Evolutionary conservation across 2,113 vertebrate genomes (phyloP), one percentile per base, ranked within the genome.

Genomic region (Arvicanthis niloticus): DNA sequence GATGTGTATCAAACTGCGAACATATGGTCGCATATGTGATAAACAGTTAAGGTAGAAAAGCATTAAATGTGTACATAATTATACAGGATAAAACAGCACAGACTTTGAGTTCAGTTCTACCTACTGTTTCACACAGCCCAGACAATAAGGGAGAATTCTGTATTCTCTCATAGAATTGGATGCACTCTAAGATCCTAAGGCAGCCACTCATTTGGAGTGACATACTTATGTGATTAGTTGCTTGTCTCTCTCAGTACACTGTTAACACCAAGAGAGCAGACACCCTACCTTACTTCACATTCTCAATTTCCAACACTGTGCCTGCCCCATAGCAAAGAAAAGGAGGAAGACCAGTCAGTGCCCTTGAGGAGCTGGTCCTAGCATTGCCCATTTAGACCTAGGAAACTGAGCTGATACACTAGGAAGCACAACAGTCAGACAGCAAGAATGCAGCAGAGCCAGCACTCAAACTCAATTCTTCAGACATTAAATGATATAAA

Each of bases 401-500:
- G 48, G 75, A 96, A 70, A 70, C 53, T 11, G 21, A 92, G n/a
- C 40, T n/a, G 42, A 26, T 21, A 53, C 11, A 6, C 16, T 26
- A 16, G 34, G 42, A 93, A 16, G 1, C 4, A 12, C 91, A 86
- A 1, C 4, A 37, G 45, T 81, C 48, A 62, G 40, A 77, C 24
- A 77, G 42, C 45, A 82, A 37, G 7, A 60, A 17, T 42, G 21
- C 4, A 77, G 67, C 53, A 58, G 65, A 89, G n/a, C 42, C 77
- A 91, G 53, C 40, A 82, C 34, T 85, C 88, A 94, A 93, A 48
- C 58, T 24, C 29, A 58, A 60, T 75, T 93, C 80, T 77, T 93
- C 51, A 67, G 76, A 86, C 70, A 67, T 37, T 78, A 91, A 65
- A 89, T 72, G 80, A 76, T 73, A 85, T 34, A 10, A 90, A 93